Evolutionary conservation across 2,113 vertebrate genomes (phyloP).

Genomic region (Pseudolaguvia tuberculata): DNA sequence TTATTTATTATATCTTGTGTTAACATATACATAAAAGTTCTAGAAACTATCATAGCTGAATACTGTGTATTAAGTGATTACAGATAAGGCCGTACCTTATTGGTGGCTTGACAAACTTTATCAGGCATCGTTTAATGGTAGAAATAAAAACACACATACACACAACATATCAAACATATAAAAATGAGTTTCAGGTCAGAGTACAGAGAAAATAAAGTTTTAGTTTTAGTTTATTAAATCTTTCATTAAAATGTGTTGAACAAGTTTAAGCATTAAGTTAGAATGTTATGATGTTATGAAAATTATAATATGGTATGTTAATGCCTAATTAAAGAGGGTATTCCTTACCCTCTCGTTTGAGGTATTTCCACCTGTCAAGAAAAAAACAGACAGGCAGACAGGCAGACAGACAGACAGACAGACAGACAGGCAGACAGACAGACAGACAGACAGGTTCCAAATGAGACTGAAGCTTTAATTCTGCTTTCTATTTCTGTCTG

Average conservation of each 20-base stretch:
- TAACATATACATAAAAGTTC: no score
- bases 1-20: no score
- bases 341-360: slow-evolving; percentile 40
- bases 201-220: not conserved
- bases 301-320: not conserved
- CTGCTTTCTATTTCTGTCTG: not conserved
- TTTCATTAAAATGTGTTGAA: not conserved
- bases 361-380: slow-evolving; percentile 37
- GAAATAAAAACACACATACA: slow-evolving; percentile 22
- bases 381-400: not conserved
- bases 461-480: not conserved
- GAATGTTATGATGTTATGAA: not conserved
- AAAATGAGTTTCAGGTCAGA: slow-evolving; percentile 2
- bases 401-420: no score
- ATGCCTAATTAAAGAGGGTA: not conserved
- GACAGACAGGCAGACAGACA: no score
- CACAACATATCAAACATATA: no score
- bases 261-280: not conserved
- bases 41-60: not conserved
- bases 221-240: not conserved
- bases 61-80: not conserved
- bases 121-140: slow-evolving; percentile 44
- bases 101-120: slow-evolving; percentile 55
- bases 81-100: slow-evolving; percentile 60
- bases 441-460: not conserved